Percentiles rank a stretch among this genome's conserved stretches.
phyloP scores from a whole-genome alignment of 2,888 invertebrate species.

The Willowsia nigromaculata region DNA sequence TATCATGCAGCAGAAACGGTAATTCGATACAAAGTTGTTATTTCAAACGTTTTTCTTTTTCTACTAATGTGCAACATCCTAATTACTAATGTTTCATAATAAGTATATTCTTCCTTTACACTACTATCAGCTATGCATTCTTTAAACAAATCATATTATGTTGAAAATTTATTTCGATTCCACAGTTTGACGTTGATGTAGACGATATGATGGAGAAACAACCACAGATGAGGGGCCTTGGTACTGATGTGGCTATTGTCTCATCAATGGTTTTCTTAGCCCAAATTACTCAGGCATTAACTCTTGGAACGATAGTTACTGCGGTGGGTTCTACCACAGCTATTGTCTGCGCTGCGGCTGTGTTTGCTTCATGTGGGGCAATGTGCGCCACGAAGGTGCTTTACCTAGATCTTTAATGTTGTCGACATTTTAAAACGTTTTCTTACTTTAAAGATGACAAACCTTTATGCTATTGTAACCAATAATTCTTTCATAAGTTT shows the following conservation, averaged over 20 bases:
- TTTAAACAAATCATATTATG: neutral
- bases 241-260: slow-evolving; percentile 96
- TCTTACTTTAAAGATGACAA: too few species aligned
- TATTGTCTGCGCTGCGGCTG: slow-evolving; percentile 91
- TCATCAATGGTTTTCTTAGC: slow-evolving; percentile 98
- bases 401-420: slow-evolving; percentile 88
- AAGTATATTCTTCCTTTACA: neutral
- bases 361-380: slow-evolving; percentile 92
- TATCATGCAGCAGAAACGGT: slow-evolving; percentile 96
- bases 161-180: neutral
- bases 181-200: slow-evolving; percentile 84
- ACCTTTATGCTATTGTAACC: too few species aligned
- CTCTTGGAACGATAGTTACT: slow-evolving; percentile 91
- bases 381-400: slow-evolving; percentile 92
- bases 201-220: slow-evolving; percentile 83
- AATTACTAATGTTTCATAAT: neutral
- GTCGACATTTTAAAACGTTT: too few species aligned
- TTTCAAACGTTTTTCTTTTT: neutral
- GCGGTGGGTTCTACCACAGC: slow-evolving; percentile 91
- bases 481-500: too few species aligned
- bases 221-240: slow-evolving; percentile 90
- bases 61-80: too few species aligned
- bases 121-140: neutral
- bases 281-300: slow-evolving; percentile 93
- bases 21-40: slow-evolving; percentile 75